Base-by-base conservation (phyloP, 1,140 invertebrate species). In the Drosophila sproati region DNA sequence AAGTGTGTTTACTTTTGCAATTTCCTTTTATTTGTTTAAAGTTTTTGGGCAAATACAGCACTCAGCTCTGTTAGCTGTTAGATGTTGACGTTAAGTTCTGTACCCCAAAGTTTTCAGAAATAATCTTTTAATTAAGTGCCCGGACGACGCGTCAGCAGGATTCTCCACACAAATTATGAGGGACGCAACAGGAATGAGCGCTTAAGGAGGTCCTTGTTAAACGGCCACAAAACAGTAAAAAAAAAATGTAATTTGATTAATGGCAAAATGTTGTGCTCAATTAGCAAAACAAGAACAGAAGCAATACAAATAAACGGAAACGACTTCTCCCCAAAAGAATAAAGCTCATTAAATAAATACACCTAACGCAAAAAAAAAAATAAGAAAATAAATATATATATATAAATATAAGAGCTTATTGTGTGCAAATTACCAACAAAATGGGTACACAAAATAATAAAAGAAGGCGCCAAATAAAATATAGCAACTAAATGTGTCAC, bases 71-170 rank as follows among this genome's bases (percentile, higher is more conserved):
- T 50, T 28, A 29, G 34, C n/a, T 37, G 7, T 20, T 77, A 64
- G 54, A 51, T 88, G 85, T 81, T 89, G 80, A 89, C 75, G 80
- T 77, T 80, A 85, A 89, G 80, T 89, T 89, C 78, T 56, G 45
- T 74, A 61, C 69, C 72, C 61, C 73, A 90, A 85, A 88, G 74
- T 89, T 90, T 85, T 77, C 77, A 75, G 68, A 89, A 89, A 78
- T 89, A 89, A 89, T 89, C 85, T 89, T 89, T 89, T 89, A 89
- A 89, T 89, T 89, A 89, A 89, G 85, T 89, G 86, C 64, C 72
- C 66, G 45, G 66, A 39, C 37, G 52, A 47, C 54, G 4, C 50
- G n/a, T 34, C n/a, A 68, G 43, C 29, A 20, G 20, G 20, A 20
- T 20, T 20, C 20, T 2, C 20, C 55, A 68, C 7, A 52, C 4